Base-by-base conservation (phyloP, 2,113 vertebrate genomes). In the Oriolus oriolus region DNA sequence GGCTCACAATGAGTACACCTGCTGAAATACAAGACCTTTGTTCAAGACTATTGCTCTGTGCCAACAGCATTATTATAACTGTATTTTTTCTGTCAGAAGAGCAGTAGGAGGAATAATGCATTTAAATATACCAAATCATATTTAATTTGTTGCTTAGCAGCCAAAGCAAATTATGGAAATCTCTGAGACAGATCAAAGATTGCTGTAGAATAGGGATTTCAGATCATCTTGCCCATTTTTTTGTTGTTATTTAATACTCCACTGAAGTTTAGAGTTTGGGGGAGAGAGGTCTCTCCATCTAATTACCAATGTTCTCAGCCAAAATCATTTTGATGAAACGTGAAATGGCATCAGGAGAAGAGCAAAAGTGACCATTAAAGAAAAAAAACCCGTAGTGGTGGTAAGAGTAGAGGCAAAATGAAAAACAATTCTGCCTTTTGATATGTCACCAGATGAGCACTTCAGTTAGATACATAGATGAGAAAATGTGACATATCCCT, bases 61-160 rank as follows among this genome's bases (percentile, higher is more conserved):
- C 80, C 70, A 96, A 39, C 39, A 61, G 16, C 42, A 13, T 83
- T 85, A 90, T 91, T 92, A 47, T 70, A 96, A 86, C 69, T 92
- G 41, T 71, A 45, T 93, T 88, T 96, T 83, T 96, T 95, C 90
- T 85, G 75, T 83, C 77, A 93, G 75, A 80, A 89, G 49, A 93
- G 85, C 41, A 45, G 87, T 93, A 90, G 85, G 93, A 94, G 82
- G 87, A 96, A 96, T 96, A 97, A 96, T 95, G 57, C 70, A 94
- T 96, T 97, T 92, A 93, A 88, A 87, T 95, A 87, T 61, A 77
- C 84, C 41, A 95, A 96, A 93, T 87, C 17, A 35, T 92, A 94
- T 96, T 97, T 96, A 86, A 97, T 96, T 96, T 96, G 94, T 97
- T 97, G 97, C 97, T 97, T 97, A 97, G 97, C 97, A 97, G 96